phyloP scores from a whole-genome alignment of 2,888 invertebrate genomes.

The Caenorhabditis japonica region DNA sequence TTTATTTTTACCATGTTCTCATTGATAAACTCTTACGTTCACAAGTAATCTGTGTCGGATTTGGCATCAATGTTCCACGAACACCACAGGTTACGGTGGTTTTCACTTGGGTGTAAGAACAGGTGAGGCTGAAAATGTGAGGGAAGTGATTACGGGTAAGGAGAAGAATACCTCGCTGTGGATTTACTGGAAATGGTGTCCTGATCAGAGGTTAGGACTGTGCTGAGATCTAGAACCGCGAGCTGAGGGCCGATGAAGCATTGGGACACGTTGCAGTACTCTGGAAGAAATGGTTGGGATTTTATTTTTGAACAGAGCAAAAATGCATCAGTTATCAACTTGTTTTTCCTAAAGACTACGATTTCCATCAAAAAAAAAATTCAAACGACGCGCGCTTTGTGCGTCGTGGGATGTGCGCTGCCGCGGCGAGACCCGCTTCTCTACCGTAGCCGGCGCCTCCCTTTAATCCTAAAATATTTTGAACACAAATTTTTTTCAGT shows the following conservation, averaged over 20 bases:
- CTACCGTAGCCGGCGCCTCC: too few relatives aligned
- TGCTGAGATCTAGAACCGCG: conserved; percentile 19
- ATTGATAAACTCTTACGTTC: conserved; percentile 2
- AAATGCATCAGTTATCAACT: too few relatives aligned
- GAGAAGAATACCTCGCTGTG: conserved; percentile 16
- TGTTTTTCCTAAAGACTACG: too few relatives aligned
- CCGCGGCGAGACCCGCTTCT: too few relatives aligned
- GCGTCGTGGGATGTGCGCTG: too few relatives aligned
- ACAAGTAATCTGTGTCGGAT: conserved; percentile 30
- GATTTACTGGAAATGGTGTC: conserved; percentile 7
- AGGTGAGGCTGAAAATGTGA: conserved; percentile 31
- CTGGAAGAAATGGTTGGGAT: conserved; percentile 10
- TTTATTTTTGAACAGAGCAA: not conserved
- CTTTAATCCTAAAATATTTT: too few relatives aligned
- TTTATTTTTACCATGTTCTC: too few relatives aligned
- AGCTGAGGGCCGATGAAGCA: conserved; percentile 24
- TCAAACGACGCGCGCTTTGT: too few relatives aligned
- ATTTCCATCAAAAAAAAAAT: too few relatives aligned
- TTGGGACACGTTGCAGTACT: conserved; percentile 37
- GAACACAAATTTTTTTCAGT: too few relatives aligned
- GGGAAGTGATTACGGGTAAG: not conserved
- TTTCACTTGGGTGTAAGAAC: conserved; percentile 25
- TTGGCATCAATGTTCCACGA: conserved; percentile 33
- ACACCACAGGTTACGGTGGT: conserved; percentile 33
- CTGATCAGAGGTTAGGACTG: conserved; percentile 13